Evolutionary conservation across 2,797 vertebrate species (phyloP), one percentile per base, ranked within the genome.

Genomic region (Babyrousa celebensis): DNA sequence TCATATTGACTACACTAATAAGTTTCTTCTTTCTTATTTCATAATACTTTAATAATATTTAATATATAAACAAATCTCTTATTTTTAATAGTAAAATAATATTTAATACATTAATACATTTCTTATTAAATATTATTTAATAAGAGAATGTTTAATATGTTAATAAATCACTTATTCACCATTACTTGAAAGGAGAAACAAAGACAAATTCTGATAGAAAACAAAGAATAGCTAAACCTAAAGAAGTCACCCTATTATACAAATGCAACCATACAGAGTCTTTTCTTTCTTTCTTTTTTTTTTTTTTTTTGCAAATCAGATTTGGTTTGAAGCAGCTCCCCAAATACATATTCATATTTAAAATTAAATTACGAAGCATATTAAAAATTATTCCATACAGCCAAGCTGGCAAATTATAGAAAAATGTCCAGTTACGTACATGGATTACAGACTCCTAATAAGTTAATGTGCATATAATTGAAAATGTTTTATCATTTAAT

Each of bases 351-450:
- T 67, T 94, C 68, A 96, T 43, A 90, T 91, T 85, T 89, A 92
- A 95, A 97, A 97, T 92, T 92, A 93, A 93, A 78, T 96, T 91
- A 96, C 40, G 80, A 96, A 94, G 29, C 20, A 54, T 32, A 86
- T 80, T 78, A 89, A 88, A 92, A 88, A 68, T 75, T 85, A 90
- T 43, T 95, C 54, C 27, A 85, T 48, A 93, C 0, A 93, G 29
- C 43, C 62, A 96, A 63, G 18, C 25, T 89, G 85, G 85, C 15
- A 89, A 97, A 89, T 63, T 48, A 91, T 9, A 92, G 58, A 25
- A 93, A 96, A 84, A 70, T 78, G 18, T 83, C 36, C 40, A 80
- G 29, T 95, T 95, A 65, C 79, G 29, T 92, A 79, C 21, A 78
- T 71, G 67, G 52, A 71, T 71, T 72, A 5, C 11, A 84, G 82